Evolutionary conservation across 2,888 invertebrate species (phyloP), one percentile per base, ranked within the genome.

Genomic region (Diogma glabrata): DNA sequence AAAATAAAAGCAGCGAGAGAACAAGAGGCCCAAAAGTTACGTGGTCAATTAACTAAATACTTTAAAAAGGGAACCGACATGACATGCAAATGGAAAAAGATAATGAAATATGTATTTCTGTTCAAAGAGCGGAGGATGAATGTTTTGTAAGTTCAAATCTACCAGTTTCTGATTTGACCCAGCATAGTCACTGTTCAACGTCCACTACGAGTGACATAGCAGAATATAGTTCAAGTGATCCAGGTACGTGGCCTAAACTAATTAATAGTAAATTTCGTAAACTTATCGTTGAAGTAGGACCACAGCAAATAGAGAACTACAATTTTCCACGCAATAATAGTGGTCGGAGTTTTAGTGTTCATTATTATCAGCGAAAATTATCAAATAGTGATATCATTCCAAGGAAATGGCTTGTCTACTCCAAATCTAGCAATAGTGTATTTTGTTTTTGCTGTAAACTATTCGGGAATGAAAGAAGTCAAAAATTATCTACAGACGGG

Each of bases 361-460:
- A 33, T 4, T 33, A 33, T 33, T 33, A 33, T 33, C 33, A 33
- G 33, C 33, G 33, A 33, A 33, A 33, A 33, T 6, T 33, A 33
- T 33, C 33, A 33, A 33, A 33, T 33, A 14, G 33, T 33, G 33
- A 33, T 33, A 33, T 33, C 33, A n/a, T n/a, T n/a, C n/a, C n/a
- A 10, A 36, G 36, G 17, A 17, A 36, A n/a, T 36, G 12, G 36
- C 9, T 36, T 36, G 36, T 36, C 3, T 36, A 36, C 17, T 36
- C 36, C 36, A 36, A 36, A 14, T 36, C 36, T 36, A 36, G 36
- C n/a, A 14, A 14, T 14, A 36, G 36, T 36, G 36, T 36, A 36
- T 9, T 14, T 36, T 3, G 36, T 36, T 36, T 36, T 36, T 36
- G 36, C 36, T 36, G 36, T 36, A 14, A 36, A 36, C 16, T 14